Conservation (phyloP, 2,113 vertebrate species). For the Ardeotis arabs region DNA sequence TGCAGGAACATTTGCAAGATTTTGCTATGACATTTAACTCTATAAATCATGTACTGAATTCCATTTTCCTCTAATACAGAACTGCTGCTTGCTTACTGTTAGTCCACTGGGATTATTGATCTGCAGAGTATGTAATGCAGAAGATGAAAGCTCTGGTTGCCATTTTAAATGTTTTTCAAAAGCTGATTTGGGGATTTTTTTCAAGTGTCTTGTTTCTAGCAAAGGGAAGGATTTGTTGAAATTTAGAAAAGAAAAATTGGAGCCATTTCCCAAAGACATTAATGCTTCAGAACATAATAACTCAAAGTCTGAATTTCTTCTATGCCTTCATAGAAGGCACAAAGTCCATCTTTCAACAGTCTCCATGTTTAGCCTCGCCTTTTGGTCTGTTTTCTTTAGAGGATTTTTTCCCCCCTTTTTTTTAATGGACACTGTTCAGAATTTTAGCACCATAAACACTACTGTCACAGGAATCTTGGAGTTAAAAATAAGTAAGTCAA, state of each 20-base stretch:
- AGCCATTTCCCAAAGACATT: background rate
- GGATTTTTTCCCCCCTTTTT: background rate
- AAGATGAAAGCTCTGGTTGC: slow-evolving; percentile 56
- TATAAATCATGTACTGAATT: background rate
- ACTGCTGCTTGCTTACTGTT: slow-evolving; percentile 49
- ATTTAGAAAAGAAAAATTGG: slow-evolving; percentile 3
- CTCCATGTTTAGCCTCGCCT: background rate
- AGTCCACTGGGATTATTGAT: slow-evolving; percentile 59
- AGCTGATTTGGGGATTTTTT: background rate
- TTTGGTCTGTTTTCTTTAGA: background rate
- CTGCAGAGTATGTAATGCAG: background rate
- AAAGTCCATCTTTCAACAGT: background rate
- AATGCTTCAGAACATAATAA: background rate
- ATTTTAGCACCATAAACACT: background rate
- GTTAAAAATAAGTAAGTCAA: background rate
- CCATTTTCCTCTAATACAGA: background rate
- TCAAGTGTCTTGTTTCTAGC: background rate
- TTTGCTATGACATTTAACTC: background rate
- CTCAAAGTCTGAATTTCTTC: background rate
- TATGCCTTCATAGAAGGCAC: background rate
- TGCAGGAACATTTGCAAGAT: slow-evolving; percentile 26
- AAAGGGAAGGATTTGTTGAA: background rate
- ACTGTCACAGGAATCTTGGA: background rate
- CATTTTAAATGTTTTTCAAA: slow-evolving; percentile 56
- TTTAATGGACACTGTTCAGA: background rate